Evolutionary conservation across 2,797 vertebrate genomes (phyloP), one percentile per base, ranked within the genome.

Genomic region (Parauchenoglanis punctatus): DNA sequence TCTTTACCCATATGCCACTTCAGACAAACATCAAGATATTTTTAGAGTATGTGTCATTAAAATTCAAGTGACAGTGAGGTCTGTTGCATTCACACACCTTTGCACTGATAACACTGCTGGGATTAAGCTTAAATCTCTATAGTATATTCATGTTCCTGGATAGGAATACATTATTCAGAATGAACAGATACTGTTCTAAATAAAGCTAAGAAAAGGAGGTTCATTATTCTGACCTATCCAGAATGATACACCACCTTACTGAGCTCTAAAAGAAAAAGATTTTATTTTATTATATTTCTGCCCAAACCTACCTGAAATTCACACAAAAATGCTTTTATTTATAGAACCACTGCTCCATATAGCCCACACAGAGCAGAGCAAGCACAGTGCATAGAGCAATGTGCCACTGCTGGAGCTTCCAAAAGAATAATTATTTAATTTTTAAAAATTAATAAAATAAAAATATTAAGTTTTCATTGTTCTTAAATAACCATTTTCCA

Each of bases 1-100:
- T 78, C n/a, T 23, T 11, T 20, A 35, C 28, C 76, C 52, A 78
- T 56, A 35, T 58, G 76, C 52, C 70, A 46, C 23, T 78, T 56
- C 28, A 77, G 52, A 78, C 7, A 78, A 58, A 35, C 52, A 78
- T 78, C 52, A 78, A 78, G 52, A 31, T 58, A 75, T 75, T 49
- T 75, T 25, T 31, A 56, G n/a, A 78, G 28, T 78, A 63, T 46
- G 7, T 28, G 56, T 23, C 31, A 61, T 40, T 59, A 18, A 59
- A 59, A 25, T 40, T n/a, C 78, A 81, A 61, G 35, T 78, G 52
- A 58, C 49, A 31, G 8, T 56, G 28, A 58, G 28, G 54, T 81
- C 78, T 46, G 35, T 61, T 59, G 35, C 35, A 40, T 81, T 59
- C 12, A 15, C 56, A 59, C 18, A 40, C 49, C 49, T 58, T 25